Percentiles rank a stretch among this genome's conserved stretches.
Conservation (phyloP, 2,797 vertebrate species). For the Myripristis jacobus region DNA sequence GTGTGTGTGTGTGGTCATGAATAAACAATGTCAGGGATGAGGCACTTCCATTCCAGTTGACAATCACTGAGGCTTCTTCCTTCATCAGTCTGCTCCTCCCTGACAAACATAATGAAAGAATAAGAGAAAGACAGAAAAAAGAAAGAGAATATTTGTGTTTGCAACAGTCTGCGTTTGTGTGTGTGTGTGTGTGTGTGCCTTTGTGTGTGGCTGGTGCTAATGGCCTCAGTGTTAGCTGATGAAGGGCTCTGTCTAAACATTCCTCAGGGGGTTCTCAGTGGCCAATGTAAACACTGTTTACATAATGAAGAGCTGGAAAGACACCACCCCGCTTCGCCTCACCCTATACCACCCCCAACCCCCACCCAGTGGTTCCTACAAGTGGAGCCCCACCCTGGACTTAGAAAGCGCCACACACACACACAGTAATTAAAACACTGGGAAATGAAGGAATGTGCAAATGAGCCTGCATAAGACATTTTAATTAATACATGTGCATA, state of each 20-base stretch:
- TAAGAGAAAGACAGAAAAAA: too few relatives aligned
- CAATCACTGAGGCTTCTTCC: slow-evolving; percentile 14
- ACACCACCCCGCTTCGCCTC: background rate
- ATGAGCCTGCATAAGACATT: slow-evolving; percentile 12
- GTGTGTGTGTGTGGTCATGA: slow-evolving; percentile 11
- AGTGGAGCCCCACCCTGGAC: slow-evolving; percentile 24
- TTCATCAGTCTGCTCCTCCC: slow-evolving; percentile 35
- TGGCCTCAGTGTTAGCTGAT: slow-evolving; percentile 56
- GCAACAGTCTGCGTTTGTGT: background rate
- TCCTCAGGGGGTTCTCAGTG: slow-evolving; percentile 67
- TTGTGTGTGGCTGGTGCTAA: slow-evolving; percentile 48
- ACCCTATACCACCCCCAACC: slow-evolving; percentile 13
- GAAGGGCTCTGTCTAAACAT: slow-evolving; percentile 72
- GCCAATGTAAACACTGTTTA: slow-evolving; percentile 77
- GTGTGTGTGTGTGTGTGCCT: slow-evolving; percentile 11
- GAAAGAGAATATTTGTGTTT: background rate
- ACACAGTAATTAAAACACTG: slow-evolving; percentile 8
- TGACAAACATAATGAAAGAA: background rate
- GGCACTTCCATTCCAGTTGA: slow-evolving; percentile 8
- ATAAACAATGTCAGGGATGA: slow-evolving; percentile 22
- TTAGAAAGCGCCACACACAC: slow-evolving; percentile 4
- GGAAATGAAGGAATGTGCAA: slow-evolving; percentile 32
- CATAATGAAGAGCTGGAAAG: slow-evolving; percentile 73
- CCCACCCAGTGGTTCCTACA: background rate
- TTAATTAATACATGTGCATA: slow-evolving; percentile 48